phyloP scores from a whole-genome alignment of 2,797 vertebrate species.

The Ceryle rudis region DNA sequence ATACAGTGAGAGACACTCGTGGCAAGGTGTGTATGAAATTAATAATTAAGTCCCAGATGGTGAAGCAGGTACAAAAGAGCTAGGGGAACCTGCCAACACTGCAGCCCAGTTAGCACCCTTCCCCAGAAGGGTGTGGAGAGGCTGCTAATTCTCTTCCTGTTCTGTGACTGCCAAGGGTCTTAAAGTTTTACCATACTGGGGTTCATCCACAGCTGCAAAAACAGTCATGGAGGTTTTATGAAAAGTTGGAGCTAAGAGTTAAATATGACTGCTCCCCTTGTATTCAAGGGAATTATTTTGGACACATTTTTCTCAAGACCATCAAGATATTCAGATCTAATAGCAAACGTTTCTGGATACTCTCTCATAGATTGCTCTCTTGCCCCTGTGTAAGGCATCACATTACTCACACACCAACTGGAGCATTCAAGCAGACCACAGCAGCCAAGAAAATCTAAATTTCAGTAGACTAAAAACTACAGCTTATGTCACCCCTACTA shows the following conservation, averaged over 20 bases:
- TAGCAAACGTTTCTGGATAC: neutral
- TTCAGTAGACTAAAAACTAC: constrained; percentile 21
- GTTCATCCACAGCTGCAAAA: neutral
- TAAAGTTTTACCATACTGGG: neutral
- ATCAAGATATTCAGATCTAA: neutral
- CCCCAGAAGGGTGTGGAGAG: neutral
- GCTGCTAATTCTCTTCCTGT: neutral
- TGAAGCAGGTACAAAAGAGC: neutral
- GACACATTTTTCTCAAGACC: neutral
- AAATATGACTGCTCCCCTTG: neutral
- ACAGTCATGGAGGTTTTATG: neutral
- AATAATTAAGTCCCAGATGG: neutral
- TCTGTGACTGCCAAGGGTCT: neutral
- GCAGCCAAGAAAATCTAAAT: constrained; percentile 31
- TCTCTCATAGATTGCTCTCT: neutral
- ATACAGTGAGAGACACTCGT: neutral
- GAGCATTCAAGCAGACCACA: neutral
- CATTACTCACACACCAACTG: constrained; percentile 10
- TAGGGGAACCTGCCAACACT: neutral
- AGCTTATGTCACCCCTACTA: neutral
- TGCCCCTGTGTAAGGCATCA: neutral
- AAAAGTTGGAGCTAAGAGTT: neutral
- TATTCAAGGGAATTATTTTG: neutral
- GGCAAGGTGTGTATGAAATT: neutral
- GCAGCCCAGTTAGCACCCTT: neutral